Evolutionary conservation across 2,797 vertebrate genomes (phyloP), one percentile per base, ranked within the genome.

Genomic region (Synaphobranchus kaupii): DNA sequence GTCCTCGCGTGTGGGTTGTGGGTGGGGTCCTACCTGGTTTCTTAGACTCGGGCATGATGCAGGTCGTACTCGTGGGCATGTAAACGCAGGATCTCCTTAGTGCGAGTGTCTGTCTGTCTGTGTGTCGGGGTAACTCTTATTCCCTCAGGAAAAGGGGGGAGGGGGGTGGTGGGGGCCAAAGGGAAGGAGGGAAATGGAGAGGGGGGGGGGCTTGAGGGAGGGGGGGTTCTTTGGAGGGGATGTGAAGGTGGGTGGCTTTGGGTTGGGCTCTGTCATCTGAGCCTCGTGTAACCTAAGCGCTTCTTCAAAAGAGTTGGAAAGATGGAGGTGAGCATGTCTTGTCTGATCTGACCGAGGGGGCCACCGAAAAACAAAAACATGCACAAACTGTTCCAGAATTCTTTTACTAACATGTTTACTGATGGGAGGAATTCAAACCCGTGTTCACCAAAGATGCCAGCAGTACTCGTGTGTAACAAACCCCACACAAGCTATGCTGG

Each of bases 1-100:
- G 6, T 48, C 7, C 68, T 1, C 22, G 76, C 39, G 0, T 47
- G 17, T 39, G n/a, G 78, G 25, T 20, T 3, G 58, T n/a, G 47
- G 56, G 1, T 20, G 66, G 7, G 20, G 3, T 84, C 93, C 78
- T 95, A 96, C 96, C 96, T 92, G 91, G 83, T 95, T 93, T 96
- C 90, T 90, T 94, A 25, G 92, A 91, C 13, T 91, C 94, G 1
- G 94, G 92, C 95, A 95, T 95, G 93, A 88, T 89, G 89, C 44
- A 89, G 25, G 12, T 47, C 0, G 85, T 4, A 85, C 82, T 58
- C 87, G 31, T 90, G 83, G 91, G 91, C 87, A 86, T 92, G 73
- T 15, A 80, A 78, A 84, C 28, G 56, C 78, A 47, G 71, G 63
- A 90, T 90, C 83, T 83, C 87, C 71, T 13, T 88, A 68, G 86